Evolutionary conservation across 92 coral and sea anemone genomes (phyloP).

Genomic region (Heteractis magnifica): DNA sequence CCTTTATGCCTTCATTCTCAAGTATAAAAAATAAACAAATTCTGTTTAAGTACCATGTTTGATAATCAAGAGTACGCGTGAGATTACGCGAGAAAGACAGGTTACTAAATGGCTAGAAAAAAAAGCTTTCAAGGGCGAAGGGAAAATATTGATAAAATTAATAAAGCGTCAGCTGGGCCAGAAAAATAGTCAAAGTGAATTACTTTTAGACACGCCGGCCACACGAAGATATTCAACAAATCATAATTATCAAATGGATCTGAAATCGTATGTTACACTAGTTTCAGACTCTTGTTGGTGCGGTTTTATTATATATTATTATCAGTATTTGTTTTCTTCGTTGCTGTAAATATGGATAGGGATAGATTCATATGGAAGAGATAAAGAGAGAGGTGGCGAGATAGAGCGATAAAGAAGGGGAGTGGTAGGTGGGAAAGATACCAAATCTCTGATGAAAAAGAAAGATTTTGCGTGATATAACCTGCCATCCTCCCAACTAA

Average conservation of each 20-base stretch:
- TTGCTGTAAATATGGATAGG: not conserved
- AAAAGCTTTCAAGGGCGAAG: conserved; percentile 1
- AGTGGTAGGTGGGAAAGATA: not conserved
- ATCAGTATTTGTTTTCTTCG: not conserved
- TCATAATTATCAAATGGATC: not conserved
- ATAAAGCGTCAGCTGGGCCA: conserved; percentile 2
- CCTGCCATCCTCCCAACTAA: not conserved
- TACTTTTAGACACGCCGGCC: not conserved
- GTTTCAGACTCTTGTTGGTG: not conserved
- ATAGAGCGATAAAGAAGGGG: not conserved
- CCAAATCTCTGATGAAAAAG: not conserved
- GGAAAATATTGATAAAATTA: conserved; percentile 1
- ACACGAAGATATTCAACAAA: not conserved
- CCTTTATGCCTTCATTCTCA: too few relatives aligned
- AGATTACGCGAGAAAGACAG: not conserved
- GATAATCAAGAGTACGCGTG: not conserved
- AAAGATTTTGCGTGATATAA: not conserved
- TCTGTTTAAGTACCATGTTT: too few relatives aligned
- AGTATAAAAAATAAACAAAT: too few relatives aligned
- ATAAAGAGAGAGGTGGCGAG: not conserved
- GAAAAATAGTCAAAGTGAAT: not conserved
- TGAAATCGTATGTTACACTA: not conserved
- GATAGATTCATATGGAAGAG: too few relatives aligned
- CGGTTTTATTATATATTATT: not conserved
- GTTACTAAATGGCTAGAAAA: not conserved